Percentiles rank a stretch among this genome's conserved stretches.
Conservation (phyloP, 30 jellyfish, hydroid and myxozoan species). For the Aurelia aurita complex sp. Pacific region DNA sequence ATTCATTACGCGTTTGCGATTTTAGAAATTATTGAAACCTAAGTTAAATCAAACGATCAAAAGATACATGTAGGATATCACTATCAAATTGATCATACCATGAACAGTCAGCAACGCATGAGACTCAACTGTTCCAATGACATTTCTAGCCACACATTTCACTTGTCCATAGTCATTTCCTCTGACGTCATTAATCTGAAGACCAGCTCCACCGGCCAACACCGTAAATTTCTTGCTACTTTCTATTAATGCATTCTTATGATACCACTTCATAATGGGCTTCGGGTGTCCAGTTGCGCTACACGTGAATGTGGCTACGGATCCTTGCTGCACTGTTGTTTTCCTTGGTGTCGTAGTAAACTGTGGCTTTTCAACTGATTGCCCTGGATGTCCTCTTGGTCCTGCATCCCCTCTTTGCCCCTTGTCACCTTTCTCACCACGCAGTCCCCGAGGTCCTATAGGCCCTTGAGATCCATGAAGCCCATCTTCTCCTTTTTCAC, state of each 20-base stretch:
- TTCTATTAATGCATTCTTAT: not conserved
- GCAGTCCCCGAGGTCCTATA: not conserved
- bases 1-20: too few relatives aligned
- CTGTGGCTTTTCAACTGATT: slow-evolving; percentile 17
- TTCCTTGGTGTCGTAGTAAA: not conserved
- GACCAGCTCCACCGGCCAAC: not conserved
- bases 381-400: slow-evolving; percentile 52
- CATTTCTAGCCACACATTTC: slow-evolving; percentile 21
- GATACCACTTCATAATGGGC: slow-evolving; percentile 32
- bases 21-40: too few relatives aligned
- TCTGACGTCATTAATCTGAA: slow-evolving; percentile 11
- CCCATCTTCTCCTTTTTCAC: slow-evolving; percentile 4
- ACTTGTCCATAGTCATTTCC: slow-evolving; percentile 11
- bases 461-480: not conserved
- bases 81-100: not conserved
- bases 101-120: slow-evolving; percentile 15
- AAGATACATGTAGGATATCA: too few relatives aligned
- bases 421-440: not conserved
- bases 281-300: slow-evolving; percentile 24
- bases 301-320: slow-evolving; percentile 14
- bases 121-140: slow-evolving; percentile 29
- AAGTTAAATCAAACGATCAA: too few relatives aligned
- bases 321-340: not conserved
- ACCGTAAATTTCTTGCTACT: not conserved
- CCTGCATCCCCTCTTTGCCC: slow-evolving; percentile 45